phyloP scores from a whole-genome alignment of 1,140 invertebrate genomes.

The Akabosia matsudoensis region DNA sequence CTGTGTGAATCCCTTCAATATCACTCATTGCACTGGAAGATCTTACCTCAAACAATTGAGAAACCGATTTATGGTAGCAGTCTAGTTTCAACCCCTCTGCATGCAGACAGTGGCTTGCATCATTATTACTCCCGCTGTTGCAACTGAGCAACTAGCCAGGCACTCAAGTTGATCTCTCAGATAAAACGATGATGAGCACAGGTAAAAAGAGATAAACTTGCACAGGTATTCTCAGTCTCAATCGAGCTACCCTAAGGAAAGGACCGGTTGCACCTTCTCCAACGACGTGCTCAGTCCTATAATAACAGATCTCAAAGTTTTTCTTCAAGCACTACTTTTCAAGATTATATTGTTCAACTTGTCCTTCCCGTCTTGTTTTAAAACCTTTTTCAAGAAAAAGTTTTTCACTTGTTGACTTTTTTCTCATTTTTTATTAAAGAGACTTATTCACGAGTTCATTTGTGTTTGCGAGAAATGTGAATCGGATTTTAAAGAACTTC shows the following conservation, averaged over 20 bases:
- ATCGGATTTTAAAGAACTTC: background rate
- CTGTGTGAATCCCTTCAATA: slow-evolving; percentile 13
- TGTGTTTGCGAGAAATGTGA: background rate
- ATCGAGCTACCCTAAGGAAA: background rate
- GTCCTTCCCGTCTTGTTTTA: background rate
- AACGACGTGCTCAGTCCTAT: background rate
- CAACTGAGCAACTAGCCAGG: background rate
- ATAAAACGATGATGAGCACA: background rate
- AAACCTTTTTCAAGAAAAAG: background rate
- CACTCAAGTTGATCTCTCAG: background rate
- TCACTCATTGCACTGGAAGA: background rate
- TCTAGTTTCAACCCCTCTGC: background rate
- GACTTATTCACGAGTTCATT: background rate
- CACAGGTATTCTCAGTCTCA: background rate
- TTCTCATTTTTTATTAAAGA: background rate
- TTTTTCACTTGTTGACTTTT: background rate
- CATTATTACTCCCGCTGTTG: background rate
- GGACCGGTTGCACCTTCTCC: slow-evolving; percentile 6
- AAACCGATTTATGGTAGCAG: background rate
- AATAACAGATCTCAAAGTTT: background rate
- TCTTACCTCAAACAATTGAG: background rate
- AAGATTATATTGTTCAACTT: background rate
- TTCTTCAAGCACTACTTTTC: background rate
- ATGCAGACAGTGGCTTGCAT: background rate
- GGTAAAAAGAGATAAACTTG: slow-evolving; percentile 17